These are phyloP conservation scores for Poecilia picta DNA, from an alignment of 2,797 vertebrate species.

Conservation along the genomic window DNA sequence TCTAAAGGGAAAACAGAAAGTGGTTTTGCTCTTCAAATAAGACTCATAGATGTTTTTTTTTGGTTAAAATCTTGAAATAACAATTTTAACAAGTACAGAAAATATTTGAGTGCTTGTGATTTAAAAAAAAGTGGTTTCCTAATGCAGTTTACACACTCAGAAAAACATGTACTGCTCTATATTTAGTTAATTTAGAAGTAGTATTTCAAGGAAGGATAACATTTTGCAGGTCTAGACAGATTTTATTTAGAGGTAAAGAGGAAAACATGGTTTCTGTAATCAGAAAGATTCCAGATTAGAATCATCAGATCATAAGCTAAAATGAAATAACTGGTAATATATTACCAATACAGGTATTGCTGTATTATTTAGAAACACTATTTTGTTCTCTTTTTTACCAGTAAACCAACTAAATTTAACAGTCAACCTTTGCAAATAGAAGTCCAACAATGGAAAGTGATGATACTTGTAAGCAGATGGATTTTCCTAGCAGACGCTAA, in stretches of 20 bases:
- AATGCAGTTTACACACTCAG: neutral
- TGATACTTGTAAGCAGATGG: conserved; percentile 3
- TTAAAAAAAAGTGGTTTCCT: neutral
- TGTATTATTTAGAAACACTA: conserved; percentile 21
- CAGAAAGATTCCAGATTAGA: neutral
- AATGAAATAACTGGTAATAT: neutral
- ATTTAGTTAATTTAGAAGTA: neutral
- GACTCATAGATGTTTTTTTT: neutral
- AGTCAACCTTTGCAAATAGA: conserved; percentile 3
- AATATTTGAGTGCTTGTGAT: neutral
- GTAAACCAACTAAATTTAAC: conserved; percentile 29
- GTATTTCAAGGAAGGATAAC: neutral
- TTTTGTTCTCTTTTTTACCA: conserved; percentile 19
- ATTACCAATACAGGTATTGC: neutral
- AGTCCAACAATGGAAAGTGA: conserved; percentile 14
- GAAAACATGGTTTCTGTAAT: neutral
- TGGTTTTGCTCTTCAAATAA: neutral
- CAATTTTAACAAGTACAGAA: neutral
- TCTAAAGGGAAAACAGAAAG: neutral
- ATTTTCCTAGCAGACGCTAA: conserved; percentile 1
- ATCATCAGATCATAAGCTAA: too few species aligned
- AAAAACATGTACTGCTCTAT: neutral
- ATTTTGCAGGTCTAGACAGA: neutral
- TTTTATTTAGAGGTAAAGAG: neutral
- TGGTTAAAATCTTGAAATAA: neutral